These are phyloP conservation scores for Dasyornis broadbenti DNA, from an alignment of 2,113 vertebrate genomes.

Conservation along the genomic window DNA sequence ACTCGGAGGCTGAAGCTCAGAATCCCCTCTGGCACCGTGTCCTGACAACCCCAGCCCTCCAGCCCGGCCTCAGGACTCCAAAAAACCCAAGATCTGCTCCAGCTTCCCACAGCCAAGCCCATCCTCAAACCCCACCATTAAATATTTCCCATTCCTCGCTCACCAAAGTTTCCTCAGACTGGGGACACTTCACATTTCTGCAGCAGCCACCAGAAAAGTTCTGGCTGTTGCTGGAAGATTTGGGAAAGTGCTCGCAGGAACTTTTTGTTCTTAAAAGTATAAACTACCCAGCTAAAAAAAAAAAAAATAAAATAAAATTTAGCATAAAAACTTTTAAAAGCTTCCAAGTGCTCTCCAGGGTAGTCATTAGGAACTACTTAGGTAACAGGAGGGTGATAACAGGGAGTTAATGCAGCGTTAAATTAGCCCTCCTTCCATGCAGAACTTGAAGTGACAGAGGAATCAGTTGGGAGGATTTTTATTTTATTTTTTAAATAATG, in stretches of 20 bases:
- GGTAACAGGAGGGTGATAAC: conserved; percentile 69
- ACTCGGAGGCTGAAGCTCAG: not conserved
- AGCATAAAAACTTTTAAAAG: conserved; percentile 73
- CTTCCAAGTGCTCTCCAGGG: conserved; percentile 74
- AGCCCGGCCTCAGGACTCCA: not conserved
- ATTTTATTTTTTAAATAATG: conserved; percentile 60
- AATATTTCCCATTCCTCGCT: fast-evolving
- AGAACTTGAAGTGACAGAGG: conserved; percentile 69
- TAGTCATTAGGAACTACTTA: conserved; percentile 74
- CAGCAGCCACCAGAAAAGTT: not conserved
- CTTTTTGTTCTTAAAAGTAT: conserved; percentile 59
- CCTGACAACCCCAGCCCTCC: not conserved
- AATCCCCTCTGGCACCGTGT: not conserved
- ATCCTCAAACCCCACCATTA: fast-evolving
- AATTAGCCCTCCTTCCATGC: conserved; percentile 61
- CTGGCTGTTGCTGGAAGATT: not conserved
- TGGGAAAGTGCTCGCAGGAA: conserved; percentile 30
- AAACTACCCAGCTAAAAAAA: not conserved
- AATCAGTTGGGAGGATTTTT: conserved; percentile 64
- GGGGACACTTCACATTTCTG: not conserved
- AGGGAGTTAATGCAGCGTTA: conserved; percentile 67
- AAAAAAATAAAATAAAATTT: conserved; percentile 11
- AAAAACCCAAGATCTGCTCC: not conserved
- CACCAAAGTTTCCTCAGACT: not conserved
- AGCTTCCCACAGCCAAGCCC: not conserved